Conservation (phyloP, 1,140 invertebrate species). For the Pogonognathellus flavescens region DNA sequence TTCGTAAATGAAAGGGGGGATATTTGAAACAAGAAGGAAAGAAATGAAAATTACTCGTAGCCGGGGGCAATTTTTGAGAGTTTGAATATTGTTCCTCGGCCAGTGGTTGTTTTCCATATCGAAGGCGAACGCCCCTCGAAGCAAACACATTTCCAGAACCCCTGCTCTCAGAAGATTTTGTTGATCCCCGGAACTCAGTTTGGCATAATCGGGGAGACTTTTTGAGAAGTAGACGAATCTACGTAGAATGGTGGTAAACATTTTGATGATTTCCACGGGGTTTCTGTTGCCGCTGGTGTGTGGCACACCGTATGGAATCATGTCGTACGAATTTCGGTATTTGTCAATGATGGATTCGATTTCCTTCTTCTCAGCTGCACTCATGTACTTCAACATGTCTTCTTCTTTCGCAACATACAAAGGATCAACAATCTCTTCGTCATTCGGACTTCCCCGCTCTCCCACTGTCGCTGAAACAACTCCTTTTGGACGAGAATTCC, state of each 20-base stretch:
- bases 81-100: conserved; percentile 59
- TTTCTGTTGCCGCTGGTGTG: conserved; percentile 36
- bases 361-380: conserved; percentile 59
- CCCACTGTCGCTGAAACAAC: too few species aligned
- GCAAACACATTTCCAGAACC: conserved; percentile 73
- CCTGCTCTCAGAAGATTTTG: conserved; percentile 72
- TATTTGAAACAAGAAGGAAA: background rate
- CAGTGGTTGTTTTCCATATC: conserved; percentile 68
- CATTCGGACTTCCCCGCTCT: background rate
- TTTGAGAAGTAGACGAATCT: conserved; percentile 69
- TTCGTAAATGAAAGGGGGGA: background rate
- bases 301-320: conserved; percentile 64
- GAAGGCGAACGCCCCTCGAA: conserved; percentile 69
- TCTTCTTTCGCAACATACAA: conserved; percentile 57
- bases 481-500: too few species aligned
- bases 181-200: conserved; percentile 71
- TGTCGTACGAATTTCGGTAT: conserved; percentile 63
- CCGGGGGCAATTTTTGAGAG: conserved; percentile 59
- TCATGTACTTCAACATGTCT: conserved; percentile 66
- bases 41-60: conserved; percentile 61
- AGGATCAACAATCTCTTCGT: background rate
- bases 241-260: conserved; percentile 69
- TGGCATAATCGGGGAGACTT: conserved; percentile 70
- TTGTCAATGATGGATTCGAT: conserved; percentile 63
- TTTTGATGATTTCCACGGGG: conserved; percentile 68